Evolutionary conservation across 2,888 invertebrate species (phyloP), one percentile per base, ranked within the genome.

Genomic region (Ophioninae sp.): DNA sequence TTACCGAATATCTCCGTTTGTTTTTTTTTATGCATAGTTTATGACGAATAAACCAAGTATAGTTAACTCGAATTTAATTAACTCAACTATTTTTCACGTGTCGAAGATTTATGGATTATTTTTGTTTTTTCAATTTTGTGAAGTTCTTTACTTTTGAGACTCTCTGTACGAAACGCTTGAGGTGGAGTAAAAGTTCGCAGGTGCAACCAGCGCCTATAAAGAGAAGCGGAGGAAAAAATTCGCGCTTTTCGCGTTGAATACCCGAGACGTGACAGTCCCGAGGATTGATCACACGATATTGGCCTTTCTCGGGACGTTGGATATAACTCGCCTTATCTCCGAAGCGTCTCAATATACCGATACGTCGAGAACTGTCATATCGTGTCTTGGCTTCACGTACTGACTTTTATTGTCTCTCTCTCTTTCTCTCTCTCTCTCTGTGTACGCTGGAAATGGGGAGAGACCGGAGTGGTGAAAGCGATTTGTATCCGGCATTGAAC

Each of bases 201-300:
- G 86, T 86, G 85, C 77, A 77, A 69, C 59, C 68, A 76, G 30
- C 75, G 80, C n/a, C 61, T 70, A 75, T 59, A 39, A 75, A 79
- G 68, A 76, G 78, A 81, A 65, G 30, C 30, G 20, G 56, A 70
- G 68, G 73, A 80, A 82, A 85, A 83, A 67, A 78, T 75, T 73
- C 78, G 62, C 72, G 76, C 70, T 75, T 67, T 74, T 74, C 50
- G 44, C 79, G 44, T 67, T 30, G 75, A 69, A 64, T 72, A 67
- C 65, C 67, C 68, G 30, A 21, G 61, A 69, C 69, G 67, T 84
- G 84, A 82, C 84, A 84, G 76, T 79, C 23, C 59, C 76, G 74
- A 86, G 86, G 86, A 86, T 86, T 85, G 86, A 86, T 86, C 83
- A 83, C 85, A 79, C 70, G 77, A 81, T 85, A 83, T 83, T 83